Evolutionary conservation across 2,888 invertebrate genomes (phyloP).

Genomic region (Magallana nippona): DNA sequence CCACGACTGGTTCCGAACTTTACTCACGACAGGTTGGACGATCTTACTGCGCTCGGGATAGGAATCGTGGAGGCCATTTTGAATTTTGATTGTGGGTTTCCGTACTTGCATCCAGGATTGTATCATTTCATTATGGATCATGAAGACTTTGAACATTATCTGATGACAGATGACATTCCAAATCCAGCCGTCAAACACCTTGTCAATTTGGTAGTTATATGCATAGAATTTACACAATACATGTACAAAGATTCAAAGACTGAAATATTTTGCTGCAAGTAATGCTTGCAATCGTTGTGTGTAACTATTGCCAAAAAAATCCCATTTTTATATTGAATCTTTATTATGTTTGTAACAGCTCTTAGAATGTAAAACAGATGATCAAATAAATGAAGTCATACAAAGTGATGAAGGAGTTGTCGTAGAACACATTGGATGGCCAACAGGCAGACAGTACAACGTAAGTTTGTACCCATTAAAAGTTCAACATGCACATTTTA

Average conservation of each 20-base stretch:
- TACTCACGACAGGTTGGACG: conserved; percentile 46
- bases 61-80: conserved; percentile 59
- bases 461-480: conserved; percentile 29
- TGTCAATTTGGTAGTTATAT: conserved; percentile 45
- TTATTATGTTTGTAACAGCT: conserved; percentile 31
- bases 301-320: not conserved
- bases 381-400: conserved; percentile 31
- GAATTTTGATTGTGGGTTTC: conserved; percentile 61
- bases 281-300: too few species aligned
- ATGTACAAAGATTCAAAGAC: not conserved
- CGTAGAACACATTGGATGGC: conserved; percentile 58
- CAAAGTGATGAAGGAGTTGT: not conserved
- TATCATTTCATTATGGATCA: conserved; percentile 53
- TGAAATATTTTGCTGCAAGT: too few species aligned
- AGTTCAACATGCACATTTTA: too few species aligned
- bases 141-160: conserved; percentile 45
- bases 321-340: not conserved
- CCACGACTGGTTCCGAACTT: conserved; percentile 53
- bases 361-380: conserved; percentile 46
- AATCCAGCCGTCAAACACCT: conserved; percentile 51
- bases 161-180: conserved; percentile 54
- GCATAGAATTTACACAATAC: not conserved
- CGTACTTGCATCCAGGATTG: conserved; percentile 54
- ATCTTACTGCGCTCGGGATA: conserved; percentile 52
- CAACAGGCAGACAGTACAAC: conserved; percentile 40